Evolutionary conservation across 1,140 invertebrate species (phyloP).

Genomic region (Tetramorium simillimum): DNA sequence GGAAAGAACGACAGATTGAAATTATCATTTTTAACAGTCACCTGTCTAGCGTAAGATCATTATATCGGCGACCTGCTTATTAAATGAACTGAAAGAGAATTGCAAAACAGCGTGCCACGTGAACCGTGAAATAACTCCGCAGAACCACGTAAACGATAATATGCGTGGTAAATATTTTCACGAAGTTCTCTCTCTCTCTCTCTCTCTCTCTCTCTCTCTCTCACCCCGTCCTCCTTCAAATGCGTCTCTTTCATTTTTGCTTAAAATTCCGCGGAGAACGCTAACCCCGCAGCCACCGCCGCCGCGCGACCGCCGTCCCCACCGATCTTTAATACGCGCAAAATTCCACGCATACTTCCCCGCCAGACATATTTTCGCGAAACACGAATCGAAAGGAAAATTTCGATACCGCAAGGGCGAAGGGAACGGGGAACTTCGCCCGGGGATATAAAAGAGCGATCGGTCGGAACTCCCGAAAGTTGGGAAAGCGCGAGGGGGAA

Average conservation of each 20-base stretch:
- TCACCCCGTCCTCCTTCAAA: background rate
- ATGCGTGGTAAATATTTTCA: slow-evolving; percentile 37
- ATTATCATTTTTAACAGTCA: slow-evolving; percentile 30
- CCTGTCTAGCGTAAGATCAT: background rate
- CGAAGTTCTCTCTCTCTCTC: too few species aligned
- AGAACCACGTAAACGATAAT: slow-evolving; percentile 26
- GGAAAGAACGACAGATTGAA: background rate
- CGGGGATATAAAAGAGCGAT: background rate
- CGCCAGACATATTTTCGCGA: slow-evolving; percentile 4
- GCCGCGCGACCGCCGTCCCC: background rate
- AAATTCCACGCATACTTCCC: slow-evolving; percentile 24
- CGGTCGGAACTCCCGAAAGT: background rate
- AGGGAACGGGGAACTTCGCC: background rate
- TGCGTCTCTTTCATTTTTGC: slow-evolving; percentile 13
- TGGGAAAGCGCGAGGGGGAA: background rate
- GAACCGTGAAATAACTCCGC: slow-evolving; percentile 30
- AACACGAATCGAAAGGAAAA: background rate
- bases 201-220: too few species aligned
- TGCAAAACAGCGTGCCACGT: background rate
- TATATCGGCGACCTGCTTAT: slow-evolving; percentile 3
- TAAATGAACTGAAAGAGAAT: slow-evolving; percentile 29
- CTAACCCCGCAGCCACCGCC: background rate
- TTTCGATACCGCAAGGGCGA: background rate
- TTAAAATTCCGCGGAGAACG: slow-evolving; percentile 3
- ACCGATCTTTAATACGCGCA: slow-evolving; percentile 9